Evolutionary conservation across 2,888 invertebrate species (phyloP).

Genomic region (Drosophila austrosaltans): DNA sequence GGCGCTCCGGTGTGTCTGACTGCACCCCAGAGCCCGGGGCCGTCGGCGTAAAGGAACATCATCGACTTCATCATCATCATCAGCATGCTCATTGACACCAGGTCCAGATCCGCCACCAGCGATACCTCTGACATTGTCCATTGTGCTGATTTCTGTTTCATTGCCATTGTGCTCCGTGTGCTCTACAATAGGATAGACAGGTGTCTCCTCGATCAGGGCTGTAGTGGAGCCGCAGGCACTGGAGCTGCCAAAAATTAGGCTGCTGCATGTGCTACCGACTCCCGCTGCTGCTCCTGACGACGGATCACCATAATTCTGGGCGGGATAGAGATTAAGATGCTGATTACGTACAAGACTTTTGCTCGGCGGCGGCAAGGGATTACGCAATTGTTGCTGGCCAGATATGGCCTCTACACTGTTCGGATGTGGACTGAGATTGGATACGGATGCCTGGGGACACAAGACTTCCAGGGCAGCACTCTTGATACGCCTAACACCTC

Average conservation of each 20-base stretch:
- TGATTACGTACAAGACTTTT: constrained; percentile 88
- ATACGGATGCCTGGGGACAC: constrained; percentile 88
- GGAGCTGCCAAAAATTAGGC: constrained; percentile 74
- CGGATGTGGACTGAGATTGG: constrained; percentile 91
- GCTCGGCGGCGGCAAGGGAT: constrained; percentile 89
- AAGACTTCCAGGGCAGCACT: constrained; percentile 89
- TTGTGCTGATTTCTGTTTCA: constrained; percentile 85
- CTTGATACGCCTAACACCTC: constrained; percentile 86
- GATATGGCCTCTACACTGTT: constrained; percentile 91
- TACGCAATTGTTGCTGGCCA: constrained; percentile 86
- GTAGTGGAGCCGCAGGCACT: constrained; percentile 76
- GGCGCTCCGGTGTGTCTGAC: constrained; percentile 72
- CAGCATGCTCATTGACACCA: constrained; percentile 85
- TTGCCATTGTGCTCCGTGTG: constrained; percentile 89
- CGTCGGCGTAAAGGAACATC: constrained; percentile 66
- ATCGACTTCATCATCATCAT: constrained; percentile 76
- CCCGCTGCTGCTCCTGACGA: constrained; percentile 6
- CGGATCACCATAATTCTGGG: constrained; percentile 68
- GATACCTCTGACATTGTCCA: constrained; percentile 1
- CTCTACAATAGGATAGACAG: constrained; percentile 91
- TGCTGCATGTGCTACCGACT: constrained; percentile 65
- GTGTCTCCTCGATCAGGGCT: constrained; percentile 80
- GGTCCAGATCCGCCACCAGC: not conserved
- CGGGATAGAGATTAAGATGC: constrained; percentile 88
- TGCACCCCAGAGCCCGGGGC: constrained; percentile 68